Evolutionary conservation across 2,888 invertebrate species (phyloP).

Genomic region (Fragum sueziense): DNA sequence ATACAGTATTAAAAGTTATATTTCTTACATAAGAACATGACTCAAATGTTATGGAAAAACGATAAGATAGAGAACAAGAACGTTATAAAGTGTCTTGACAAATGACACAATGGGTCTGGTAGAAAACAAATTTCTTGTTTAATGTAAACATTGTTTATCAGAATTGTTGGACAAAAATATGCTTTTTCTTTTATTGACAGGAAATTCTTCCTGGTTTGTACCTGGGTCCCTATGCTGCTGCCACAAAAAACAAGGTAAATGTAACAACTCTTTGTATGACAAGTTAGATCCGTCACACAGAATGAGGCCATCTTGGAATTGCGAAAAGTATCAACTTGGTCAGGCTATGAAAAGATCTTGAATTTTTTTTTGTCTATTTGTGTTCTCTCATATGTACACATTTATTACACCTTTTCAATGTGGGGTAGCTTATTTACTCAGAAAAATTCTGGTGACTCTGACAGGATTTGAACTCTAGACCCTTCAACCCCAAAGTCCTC

Average conservation of each 20-base stretch:
- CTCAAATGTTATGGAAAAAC: too few relatives aligned
- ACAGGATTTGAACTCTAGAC: too few relatives aligned
- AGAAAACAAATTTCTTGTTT: too few relatives aligned
- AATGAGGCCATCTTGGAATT: neutral
- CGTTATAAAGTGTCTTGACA: too few relatives aligned
- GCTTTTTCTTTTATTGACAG: conserved; percentile 64
- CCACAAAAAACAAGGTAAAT: conserved; percentile 84
- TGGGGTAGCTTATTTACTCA: neutral
- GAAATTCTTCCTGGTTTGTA: conserved; percentile 87
- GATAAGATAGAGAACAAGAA: too few relatives aligned
- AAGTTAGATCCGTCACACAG: neutral
- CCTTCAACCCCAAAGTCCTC: neutral
- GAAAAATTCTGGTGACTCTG: neutral
- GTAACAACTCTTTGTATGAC: neutral
- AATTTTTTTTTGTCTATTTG: neutral
- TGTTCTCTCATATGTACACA: neutral
- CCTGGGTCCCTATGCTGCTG: conserved; percentile 87
- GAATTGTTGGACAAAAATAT: neutral
- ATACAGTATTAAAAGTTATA: too few relatives aligned
- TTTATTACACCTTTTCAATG: neutral
- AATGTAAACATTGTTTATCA: too few relatives aligned
- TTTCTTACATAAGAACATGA: too few relatives aligned
- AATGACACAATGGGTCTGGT: too few relatives aligned
- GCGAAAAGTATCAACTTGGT: neutral
- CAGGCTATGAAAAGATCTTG: neutral